Percentiles rank a stretch among this genome's conserved stretches.
phyloP scores from a whole-genome alignment of 2,113 vertebrate genomes.

The Trichechus manatus region DNA sequence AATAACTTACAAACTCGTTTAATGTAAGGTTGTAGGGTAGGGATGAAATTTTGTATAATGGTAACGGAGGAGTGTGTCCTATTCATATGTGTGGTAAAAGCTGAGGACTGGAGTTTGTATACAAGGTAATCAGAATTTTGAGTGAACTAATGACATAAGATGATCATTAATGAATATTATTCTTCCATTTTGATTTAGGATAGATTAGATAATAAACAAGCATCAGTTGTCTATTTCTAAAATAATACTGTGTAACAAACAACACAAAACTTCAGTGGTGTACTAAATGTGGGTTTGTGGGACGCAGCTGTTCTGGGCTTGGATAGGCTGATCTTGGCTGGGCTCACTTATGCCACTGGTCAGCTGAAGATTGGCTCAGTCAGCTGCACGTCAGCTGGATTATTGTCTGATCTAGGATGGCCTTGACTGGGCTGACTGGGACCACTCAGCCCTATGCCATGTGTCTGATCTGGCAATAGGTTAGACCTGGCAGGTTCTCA shows the following conservation, averaged over 20 bases:
- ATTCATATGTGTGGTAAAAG: neutral
- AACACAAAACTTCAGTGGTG: neutral
- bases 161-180: neutral
- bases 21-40: neutral
- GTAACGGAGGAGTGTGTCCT: neutral
- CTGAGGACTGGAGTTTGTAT: neutral
- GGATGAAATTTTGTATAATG: neutral
- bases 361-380: neutral
- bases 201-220: neutral
- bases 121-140: neutral
- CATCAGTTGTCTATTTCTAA: neutral
- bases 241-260: neutral
- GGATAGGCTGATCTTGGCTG: neutral
- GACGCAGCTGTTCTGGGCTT: neutral
- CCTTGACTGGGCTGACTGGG: neutral
- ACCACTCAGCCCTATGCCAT: neutral
- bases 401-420: neutral
- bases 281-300: neutral
- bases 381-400: neutral
- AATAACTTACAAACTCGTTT: neutral
- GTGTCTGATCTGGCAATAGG: neutral
- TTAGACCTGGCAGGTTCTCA: neutral
- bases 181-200: conserved; percentile 41
- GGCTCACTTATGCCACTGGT: neutral
- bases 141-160: neutral